A percentile compares a stretch with the other conserved stretches of the same genome.
Conservation (phyloP, 2,797 vertebrate genomes). For the Apogon hyalosoma region DNA sequence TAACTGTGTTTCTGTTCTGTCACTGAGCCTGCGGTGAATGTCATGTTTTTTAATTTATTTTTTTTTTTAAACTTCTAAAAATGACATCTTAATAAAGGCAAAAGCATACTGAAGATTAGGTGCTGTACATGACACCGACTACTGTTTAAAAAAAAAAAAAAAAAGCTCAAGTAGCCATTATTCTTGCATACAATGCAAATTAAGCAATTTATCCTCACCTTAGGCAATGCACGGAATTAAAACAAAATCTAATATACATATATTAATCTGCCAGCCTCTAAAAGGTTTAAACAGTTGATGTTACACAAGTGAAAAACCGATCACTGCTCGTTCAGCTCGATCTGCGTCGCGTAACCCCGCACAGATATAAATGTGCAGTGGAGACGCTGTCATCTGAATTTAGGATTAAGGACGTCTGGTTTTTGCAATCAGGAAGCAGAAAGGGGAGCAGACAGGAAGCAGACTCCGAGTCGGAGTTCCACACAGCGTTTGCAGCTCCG, state of each 20-base stretch:
- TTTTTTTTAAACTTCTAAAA: too few species aligned
- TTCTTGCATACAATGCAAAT: slow-evolving; percentile 40
- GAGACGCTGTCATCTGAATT: slow-evolving; percentile 43
- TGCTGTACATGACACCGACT: slow-evolving; percentile 20
- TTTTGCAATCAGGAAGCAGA: slow-evolving; percentile 27
- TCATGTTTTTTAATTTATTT: too few species aligned
- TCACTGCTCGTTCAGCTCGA: slow-evolving; percentile 13
- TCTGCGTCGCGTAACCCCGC: slow-evolving; percentile 42
- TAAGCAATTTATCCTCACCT: slow-evolving; percentile 32
- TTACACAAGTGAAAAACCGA: slow-evolving; percentile 11
- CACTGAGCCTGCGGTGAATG: too few species aligned
- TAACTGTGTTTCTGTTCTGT: too few species aligned
- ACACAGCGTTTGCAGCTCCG: slow-evolving; percentile 42
- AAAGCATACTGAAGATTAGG: slow-evolving; percentile 1
- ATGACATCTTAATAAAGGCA: slow-evolving; percentile 1
- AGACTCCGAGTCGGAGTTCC: slow-evolving; percentile 36
- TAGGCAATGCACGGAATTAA: slow-evolving; percentile 27
- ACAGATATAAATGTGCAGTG: slow-evolving; percentile 9
- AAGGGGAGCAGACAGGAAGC: slow-evolving; percentile 42
- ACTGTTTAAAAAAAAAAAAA: slow-evolving; percentile 18
- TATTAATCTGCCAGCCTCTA: slow-evolving; percentile 21
- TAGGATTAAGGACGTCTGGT: slow-evolving; percentile 37
- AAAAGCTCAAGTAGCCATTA: too few species aligned
- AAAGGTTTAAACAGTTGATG: slow-evolving; percentile 27
- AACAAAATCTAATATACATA: slow-evolving; percentile 31